A percentile compares a stretch with the other conserved stretches of the same genome.
These are phyloP conservation scores for Chironomus tentans DNA, from an alignment of 2,888 invertebrate species.

Conservation along the genomic window DNA sequence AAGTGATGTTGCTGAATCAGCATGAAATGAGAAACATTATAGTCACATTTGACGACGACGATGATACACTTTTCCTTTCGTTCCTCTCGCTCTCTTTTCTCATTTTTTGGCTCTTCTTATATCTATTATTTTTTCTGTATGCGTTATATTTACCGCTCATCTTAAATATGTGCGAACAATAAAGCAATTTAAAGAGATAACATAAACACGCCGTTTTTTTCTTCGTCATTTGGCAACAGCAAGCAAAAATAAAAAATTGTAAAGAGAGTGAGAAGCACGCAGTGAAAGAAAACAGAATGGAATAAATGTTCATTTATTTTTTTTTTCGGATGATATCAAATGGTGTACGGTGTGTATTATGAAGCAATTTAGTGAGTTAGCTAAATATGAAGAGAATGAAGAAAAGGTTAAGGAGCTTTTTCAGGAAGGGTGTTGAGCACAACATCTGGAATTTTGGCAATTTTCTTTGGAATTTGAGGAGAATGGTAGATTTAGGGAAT, in stretches of 20 bases:
- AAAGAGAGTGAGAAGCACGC: not conserved
- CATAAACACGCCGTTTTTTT: constrained; percentile 17
- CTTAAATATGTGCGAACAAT: constrained; percentile 18
- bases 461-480: no score
- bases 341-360: no score
- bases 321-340: no score
- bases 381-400: no score
- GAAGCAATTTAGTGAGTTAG: no score
- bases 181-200: constrained; percentile 19
- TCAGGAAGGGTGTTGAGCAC: no score
- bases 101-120: no score
- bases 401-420: no score
- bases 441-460: no score
- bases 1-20: not conserved
- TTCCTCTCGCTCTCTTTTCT: not conserved
- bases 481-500: no score
- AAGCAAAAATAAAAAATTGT: not conserved
- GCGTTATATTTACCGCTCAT: not conserved
- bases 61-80: not conserved
- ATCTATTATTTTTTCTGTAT: not conserved
- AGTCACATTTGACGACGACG: not conserved
- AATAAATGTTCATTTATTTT: no score
- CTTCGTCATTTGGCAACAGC: not conserved
- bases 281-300: not conserved
- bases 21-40: not conserved